phyloP scores from a whole-genome alignment of 2,888 invertebrate genomes.

The Aradus depressus region DNA sequence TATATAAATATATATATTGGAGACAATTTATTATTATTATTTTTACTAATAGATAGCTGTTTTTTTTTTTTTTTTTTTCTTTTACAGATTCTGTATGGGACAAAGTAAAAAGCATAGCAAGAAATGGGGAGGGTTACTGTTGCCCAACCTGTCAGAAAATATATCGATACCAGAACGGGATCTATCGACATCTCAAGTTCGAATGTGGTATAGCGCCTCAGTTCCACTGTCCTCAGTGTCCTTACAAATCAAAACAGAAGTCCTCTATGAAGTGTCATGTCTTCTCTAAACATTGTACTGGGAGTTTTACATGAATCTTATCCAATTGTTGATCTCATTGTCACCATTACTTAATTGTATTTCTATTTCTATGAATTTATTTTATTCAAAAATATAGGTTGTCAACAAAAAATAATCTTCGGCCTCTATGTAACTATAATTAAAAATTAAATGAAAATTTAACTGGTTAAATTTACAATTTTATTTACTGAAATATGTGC shows the following conservation, averaged over 20 bases:
- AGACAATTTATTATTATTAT: too few relatives aligned
- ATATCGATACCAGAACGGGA: conserved; percentile 23
- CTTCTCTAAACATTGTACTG: conserved; percentile 14
- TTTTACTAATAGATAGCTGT: neutral
- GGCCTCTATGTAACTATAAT: too few relatives aligned
- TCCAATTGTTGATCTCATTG: too few relatives aligned
- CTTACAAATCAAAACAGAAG: conserved; percentile 38
- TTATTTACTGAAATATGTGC: too few relatives aligned
- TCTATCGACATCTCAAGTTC: conserved; percentile 31
- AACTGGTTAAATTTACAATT: too few relatives aligned
- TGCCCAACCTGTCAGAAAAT: conserved; percentile 19
- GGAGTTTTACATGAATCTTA: too few relatives aligned
- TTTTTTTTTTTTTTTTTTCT: neutral
- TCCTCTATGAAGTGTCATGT: conserved; percentile 21
- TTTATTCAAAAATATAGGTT: too few relatives aligned
- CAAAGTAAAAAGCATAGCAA: neutral
- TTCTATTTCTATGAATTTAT: too few relatives aligned
- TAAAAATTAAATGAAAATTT: too few relatives aligned
- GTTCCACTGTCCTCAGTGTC: conserved; percentile 39
- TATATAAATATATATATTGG: too few relatives aligned
- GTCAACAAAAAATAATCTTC: too few relatives aligned
- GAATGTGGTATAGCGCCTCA: conserved; percentile 41
- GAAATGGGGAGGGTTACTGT: neutral
- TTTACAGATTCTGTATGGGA: conserved; percentile 2
- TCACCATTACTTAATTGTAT: too few relatives aligned